phyloP scores from a whole-genome alignment of 2,113 vertebrate species.

The Myotis brandtii region DNA sequence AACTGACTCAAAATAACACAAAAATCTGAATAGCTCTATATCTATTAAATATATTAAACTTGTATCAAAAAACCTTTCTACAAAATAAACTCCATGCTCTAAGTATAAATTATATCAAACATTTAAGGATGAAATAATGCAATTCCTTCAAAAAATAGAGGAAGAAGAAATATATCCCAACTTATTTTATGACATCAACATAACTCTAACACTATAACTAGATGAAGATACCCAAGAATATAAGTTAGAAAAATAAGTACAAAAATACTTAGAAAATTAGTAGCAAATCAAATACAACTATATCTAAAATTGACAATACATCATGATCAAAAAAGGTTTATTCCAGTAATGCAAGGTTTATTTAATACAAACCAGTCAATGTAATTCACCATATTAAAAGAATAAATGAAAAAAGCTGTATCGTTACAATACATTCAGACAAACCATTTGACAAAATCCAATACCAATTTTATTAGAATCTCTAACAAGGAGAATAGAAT shows the following conservation, averaged over 20 bases:
- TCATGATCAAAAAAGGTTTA: background rate
- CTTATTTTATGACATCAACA: background rate
- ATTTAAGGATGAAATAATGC: background rate
- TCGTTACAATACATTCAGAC: background rate
- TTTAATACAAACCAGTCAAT: background rate
- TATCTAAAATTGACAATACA: background rate
- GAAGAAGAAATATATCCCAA: background rate
- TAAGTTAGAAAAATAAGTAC: background rate
- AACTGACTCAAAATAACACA: conserved; percentile 30
- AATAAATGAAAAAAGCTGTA: background rate
- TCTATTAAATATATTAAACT: background rate
- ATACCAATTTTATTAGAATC: background rate
- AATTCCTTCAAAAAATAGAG: background rate
- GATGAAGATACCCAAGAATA: background rate
- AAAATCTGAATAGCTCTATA: background rate
- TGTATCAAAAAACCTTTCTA: background rate
- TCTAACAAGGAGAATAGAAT: background rate
- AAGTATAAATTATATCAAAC: background rate
- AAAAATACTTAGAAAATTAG: background rate
- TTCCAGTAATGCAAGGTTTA: background rate
- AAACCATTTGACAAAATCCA: background rate
- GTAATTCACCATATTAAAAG: background rate
- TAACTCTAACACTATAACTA: background rate
- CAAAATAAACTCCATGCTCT: background rate
- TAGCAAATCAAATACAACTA: background rate